Conservation (phyloP, 1,140 invertebrate genomes). For the Drosophila jambulina region DNA sequence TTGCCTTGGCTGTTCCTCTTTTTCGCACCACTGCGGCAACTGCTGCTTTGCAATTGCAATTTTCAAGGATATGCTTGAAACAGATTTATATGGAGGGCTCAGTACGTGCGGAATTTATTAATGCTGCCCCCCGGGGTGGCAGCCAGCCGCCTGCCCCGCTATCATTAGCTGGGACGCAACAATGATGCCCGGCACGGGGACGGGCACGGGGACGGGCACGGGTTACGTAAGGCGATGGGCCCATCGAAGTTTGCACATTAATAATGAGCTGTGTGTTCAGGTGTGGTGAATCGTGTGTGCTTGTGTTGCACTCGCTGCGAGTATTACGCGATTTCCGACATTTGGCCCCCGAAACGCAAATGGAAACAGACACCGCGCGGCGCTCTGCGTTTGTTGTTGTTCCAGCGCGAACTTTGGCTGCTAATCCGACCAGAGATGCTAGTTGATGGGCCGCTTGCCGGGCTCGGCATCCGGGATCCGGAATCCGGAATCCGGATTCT, state of each 20-base stretch:
- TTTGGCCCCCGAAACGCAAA: conserved; percentile 38
- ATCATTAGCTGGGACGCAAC: conserved; percentile 53
- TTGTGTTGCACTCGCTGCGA: conserved; percentile 46
- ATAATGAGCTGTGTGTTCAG: conserved; percentile 53
- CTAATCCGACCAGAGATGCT: conserved; percentile 13
- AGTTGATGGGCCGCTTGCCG: conserved; percentile 39
- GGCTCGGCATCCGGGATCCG: neutral
- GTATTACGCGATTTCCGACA: conserved; percentile 51
- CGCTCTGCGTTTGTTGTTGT: conserved; percentile 8
- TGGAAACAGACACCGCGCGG: conserved; percentile 46
- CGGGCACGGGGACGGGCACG: neutral
- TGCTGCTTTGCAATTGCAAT: conserved; percentile 80
- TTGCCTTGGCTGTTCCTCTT: conserved; percentile 42
- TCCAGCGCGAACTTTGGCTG: conserved; percentile 29
- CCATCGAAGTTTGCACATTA: conserved; percentile 72
- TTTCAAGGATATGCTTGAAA: conserved; percentile 84
- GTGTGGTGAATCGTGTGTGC: conserved; percentile 34
- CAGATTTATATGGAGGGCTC: conserved; percentile 81
- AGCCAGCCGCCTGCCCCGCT: conserved; percentile 6
- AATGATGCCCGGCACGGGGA: conserved; percentile 50
- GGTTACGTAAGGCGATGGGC: conserved; percentile 60
- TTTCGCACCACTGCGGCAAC: conserved; percentile 47
- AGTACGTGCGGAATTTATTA: conserved; percentile 82
- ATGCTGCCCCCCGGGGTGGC: conserved; percentile 49
- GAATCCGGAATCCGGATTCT: conserved; percentile 27